Evolutionary conservation across 2,888 invertebrate genomes (phyloP).

Genomic region (Pherbina coryleti): DNA sequence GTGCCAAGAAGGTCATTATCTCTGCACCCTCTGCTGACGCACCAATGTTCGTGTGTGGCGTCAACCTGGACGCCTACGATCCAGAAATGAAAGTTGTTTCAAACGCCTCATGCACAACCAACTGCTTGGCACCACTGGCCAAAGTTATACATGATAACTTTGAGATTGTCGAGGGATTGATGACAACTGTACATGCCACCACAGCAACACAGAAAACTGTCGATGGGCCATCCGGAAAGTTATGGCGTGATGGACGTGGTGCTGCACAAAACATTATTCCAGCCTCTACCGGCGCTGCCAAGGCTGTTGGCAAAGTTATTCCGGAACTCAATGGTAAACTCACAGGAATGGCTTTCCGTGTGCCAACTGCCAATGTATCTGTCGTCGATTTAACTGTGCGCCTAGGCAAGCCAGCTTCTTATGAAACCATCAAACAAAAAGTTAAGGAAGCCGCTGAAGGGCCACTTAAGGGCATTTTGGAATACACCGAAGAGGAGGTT

Average conservation of each 20-base stretch:
- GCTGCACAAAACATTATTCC: constrained; percentile 99
- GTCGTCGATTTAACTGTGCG: constrained; percentile 97
- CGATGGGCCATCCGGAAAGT: constrained; percentile 92
- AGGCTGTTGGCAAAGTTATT: constrained; percentile 99
- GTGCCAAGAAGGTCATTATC: constrained; percentile 97
- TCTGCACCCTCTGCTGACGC: constrained; percentile 99
- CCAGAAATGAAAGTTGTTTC: constrained; percentile 88
- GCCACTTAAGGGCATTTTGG: constrained; percentile 90
- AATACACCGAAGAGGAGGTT: constrained; percentile 96
- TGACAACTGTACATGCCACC: constrained; percentile 97
- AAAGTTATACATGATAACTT: constrained; percentile 98
- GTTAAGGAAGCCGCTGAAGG: constrained; percentile 90
- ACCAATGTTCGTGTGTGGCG: constrained; percentile 98
- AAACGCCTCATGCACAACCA: constrained; percentile 99
- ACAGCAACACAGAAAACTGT: constrained; percentile 99
- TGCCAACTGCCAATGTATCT: constrained; percentile 96
- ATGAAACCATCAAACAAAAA: constrained; percentile 90
- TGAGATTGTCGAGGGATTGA: constrained; percentile 93
- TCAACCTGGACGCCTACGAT: constrained; percentile 93
- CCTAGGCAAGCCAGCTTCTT: constrained; percentile 85
- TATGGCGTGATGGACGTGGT: constrained; percentile 99
- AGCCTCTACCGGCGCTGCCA: constrained; percentile 98
- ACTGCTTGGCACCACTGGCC: constrained; percentile 95
- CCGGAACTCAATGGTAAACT: constrained; percentile 96
- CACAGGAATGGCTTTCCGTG: constrained; percentile 99